A percentile compares a stretch with the other conserved stretches of the same genome.
Conservation (phyloP, 2,888 invertebrate genomes). For the Eristalis intricaria region DNA sequence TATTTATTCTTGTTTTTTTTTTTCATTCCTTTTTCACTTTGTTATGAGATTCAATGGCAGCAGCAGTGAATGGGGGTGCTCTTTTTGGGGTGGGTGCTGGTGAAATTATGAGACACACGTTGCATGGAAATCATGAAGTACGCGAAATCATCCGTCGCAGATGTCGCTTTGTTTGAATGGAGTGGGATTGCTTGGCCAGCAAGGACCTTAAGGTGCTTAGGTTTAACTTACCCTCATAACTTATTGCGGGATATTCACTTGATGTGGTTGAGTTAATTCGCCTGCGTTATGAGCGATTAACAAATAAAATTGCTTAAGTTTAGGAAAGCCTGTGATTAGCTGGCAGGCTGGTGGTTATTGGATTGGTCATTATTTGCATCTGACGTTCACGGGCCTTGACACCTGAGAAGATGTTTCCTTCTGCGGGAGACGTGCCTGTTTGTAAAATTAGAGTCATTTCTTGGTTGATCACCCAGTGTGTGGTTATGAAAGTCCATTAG, state of each 20-base stretch:
- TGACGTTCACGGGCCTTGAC: background rate
- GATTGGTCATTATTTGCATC: background rate
- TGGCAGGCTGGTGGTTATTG: background rate
- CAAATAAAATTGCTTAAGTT: background rate
- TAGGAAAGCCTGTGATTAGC: background rate
- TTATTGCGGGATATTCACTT: background rate
- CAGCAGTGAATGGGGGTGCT: background rate
- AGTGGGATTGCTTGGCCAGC: background rate
- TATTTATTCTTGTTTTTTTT: slow-evolving; percentile 35
- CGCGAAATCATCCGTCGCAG: slow-evolving; percentile 32
- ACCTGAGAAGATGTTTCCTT: too few relatives aligned
- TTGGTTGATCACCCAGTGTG: too few relatives aligned
- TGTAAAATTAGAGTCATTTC: too few relatives aligned
- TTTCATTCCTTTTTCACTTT: slow-evolving; percentile 12
- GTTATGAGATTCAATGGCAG: slow-evolving; percentile 15
- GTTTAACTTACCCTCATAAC: background rate
- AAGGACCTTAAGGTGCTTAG: slow-evolving; percentile 11
- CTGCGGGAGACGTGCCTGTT: too few relatives aligned
- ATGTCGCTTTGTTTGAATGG: slow-evolving; percentile 41
- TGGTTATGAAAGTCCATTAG: too few relatives aligned
- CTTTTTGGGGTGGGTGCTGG: background rate
- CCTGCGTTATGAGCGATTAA: background rate
- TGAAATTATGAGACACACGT: slow-evolving; percentile 6
- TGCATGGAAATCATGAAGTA: slow-evolving; percentile 20
- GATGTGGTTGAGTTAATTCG: background rate